These are phyloP conservation scores for Melanotaenia boesemani DNA, from an alignment of 2,797 vertebrate genomes.

Conservation along the genomic window DNA sequence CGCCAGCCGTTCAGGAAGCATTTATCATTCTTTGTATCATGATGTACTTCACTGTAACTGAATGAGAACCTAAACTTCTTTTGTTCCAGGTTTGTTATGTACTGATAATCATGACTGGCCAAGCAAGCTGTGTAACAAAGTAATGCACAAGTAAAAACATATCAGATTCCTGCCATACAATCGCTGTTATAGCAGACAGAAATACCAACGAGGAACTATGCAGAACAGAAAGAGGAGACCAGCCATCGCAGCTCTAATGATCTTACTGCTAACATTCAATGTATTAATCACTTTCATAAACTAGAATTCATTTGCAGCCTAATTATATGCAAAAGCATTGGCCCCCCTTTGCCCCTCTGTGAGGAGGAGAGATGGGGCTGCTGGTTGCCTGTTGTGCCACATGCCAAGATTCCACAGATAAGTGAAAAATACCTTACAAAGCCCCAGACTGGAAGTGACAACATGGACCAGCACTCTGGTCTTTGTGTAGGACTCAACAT, in stretches of 20 bases:
- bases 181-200: not conserved
- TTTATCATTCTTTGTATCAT: no score
- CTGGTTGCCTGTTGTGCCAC: constrained; percentile 6
- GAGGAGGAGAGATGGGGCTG: constrained; percentile 24
- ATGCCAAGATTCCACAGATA: constrained; percentile 21
- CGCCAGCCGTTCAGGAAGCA: no score
- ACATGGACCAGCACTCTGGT: not conserved
- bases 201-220: not conserved
- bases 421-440: constrained; percentile 21
- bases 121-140: no score
- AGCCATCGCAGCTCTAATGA: constrained; percentile 31
- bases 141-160: not conserved
- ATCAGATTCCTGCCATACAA: not conserved
- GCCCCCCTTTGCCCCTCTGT: constrained; percentile 10
- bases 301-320: constrained; percentile 61
- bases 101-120: no score
- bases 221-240: constrained; percentile 11
- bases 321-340: constrained; percentile 53
- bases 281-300: constrained; percentile 64
- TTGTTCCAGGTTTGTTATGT: no score
- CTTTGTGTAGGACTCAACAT: not conserved
- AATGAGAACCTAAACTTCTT: no score
- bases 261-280: constrained; percentile 35
- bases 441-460: constrained; percentile 12
- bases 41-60: no score